Evolutionary conservation across 2,113 vertebrate genomes (phyloP).

Genomic region (Sylvia atricapilla): DNA sequence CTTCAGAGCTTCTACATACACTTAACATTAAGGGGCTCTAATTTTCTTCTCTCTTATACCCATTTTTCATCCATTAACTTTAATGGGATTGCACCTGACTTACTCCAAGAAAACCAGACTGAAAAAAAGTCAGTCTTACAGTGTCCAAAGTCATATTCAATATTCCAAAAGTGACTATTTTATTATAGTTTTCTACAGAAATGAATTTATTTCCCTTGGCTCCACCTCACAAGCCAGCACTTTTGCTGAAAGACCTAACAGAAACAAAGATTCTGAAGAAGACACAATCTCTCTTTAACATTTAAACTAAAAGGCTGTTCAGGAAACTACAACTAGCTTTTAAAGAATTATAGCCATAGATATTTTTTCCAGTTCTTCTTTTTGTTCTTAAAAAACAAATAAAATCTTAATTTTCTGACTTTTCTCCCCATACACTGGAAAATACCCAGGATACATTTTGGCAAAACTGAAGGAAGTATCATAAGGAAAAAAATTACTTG

Average conservation of each 20-base stretch:
- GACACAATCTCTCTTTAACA: not conserved
- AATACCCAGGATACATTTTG: not conserved
- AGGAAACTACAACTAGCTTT: slow-evolving; percentile 2
- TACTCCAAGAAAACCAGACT: not conserved
- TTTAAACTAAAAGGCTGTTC: not conserved
- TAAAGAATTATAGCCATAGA: not conserved
- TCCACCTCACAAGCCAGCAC: not conserved
- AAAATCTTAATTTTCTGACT: not conserved
- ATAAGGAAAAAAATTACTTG: not conserved
- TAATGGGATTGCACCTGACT: not conserved
- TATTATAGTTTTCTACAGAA: not conserved
- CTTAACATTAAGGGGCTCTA: not conserved
- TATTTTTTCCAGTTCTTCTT: not conserved
- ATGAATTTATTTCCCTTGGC: not conserved
- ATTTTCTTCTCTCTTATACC: not conserved
- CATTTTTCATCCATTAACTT: not conserved
- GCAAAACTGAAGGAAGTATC: slow-evolving; percentile 23
- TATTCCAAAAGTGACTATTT: not conserved
- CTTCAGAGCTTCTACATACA: not conserved
- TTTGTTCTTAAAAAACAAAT: not conserved
- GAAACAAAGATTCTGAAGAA: not conserved
- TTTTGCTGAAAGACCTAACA: not conserved
- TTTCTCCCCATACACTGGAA: not conserved
- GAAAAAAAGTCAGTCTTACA: not conserved
- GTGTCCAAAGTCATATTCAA: not conserved